phyloP scores from a whole-genome alignment of 2,113 vertebrate genomes.

The Apodemus sylvaticus region DNA sequence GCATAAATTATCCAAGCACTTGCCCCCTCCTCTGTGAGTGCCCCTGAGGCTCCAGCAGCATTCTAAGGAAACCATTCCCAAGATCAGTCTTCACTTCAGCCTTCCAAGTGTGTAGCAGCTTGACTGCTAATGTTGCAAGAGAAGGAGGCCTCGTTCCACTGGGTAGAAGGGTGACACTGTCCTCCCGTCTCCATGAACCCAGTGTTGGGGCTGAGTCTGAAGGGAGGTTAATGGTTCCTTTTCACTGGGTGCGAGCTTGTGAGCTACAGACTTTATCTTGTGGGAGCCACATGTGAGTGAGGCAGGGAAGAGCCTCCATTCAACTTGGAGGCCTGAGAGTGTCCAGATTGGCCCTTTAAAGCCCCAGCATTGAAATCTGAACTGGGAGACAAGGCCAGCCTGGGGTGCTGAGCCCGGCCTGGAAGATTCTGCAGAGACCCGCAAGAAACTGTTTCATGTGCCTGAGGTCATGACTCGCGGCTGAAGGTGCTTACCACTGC shows the following conservation, averaged over 20 bases:
- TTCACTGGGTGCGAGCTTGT: fast-evolving
- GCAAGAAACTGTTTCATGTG: background rate
- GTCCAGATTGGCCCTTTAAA: background rate
- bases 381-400: background rate
- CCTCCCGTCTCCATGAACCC: background rate
- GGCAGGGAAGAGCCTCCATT: fast-evolving
- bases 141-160: background rate
- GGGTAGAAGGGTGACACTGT: fast-evolving
- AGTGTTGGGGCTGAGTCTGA: background rate
- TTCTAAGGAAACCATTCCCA: background rate
- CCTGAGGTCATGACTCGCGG: background rate
- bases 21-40: background rate
- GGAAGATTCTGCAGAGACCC: background rate
- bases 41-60: background rate
- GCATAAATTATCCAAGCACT: fast-evolving
- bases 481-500: too few relatives aligned
- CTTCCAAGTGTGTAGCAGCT: background rate
- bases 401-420: background rate
- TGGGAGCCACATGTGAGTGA: background rate
- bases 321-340: background rate
- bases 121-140: background rate
- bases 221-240: background rate
- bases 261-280: background rate
- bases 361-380: background rate
- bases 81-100: background rate